phyloP scores from a whole-genome alignment of 2,888 invertebrate species.

The Lamellibrachia columna region DNA sequence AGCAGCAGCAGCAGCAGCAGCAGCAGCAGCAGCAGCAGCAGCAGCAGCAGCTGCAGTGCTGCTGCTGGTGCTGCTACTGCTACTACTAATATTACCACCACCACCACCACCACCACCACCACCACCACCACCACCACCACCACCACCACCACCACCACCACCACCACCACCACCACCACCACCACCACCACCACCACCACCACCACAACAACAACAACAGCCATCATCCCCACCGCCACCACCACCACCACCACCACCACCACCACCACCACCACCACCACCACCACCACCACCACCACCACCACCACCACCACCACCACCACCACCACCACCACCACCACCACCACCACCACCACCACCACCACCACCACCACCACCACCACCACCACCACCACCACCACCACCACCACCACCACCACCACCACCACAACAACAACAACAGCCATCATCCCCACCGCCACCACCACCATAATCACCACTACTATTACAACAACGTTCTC shows the following conservation, averaged over 20 bases:
- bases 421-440: background rate
- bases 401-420: conserved; percentile 21
- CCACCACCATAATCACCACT: background rate
- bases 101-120: too few relatives aligned
- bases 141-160: too few relatives aligned
- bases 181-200: too few relatives aligned
- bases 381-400: too few relatives aligned
- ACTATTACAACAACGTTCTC: background rate
- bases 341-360: background rate
- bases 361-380: conserved; percentile 21
- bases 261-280: background rate
- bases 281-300: background rate
- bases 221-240: background rate
- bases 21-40: too few relatives aligned
- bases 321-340: background rate
- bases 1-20: background rate
- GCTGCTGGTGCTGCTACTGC: too few relatives aligned
- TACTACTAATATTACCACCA: too few relatives aligned
- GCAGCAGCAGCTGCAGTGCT: too few relatives aligned
- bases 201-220: background rate
- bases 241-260: conserved; percentile 19
- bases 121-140: too few relatives aligned
- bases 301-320: background rate
- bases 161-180: too few relatives aligned
- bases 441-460: background rate